Evolutionary conservation across 2,113 vertebrate species (phyloP), one percentile per base, ranked within the genome.

Genomic region (Trematomus loennbergii): DNA sequence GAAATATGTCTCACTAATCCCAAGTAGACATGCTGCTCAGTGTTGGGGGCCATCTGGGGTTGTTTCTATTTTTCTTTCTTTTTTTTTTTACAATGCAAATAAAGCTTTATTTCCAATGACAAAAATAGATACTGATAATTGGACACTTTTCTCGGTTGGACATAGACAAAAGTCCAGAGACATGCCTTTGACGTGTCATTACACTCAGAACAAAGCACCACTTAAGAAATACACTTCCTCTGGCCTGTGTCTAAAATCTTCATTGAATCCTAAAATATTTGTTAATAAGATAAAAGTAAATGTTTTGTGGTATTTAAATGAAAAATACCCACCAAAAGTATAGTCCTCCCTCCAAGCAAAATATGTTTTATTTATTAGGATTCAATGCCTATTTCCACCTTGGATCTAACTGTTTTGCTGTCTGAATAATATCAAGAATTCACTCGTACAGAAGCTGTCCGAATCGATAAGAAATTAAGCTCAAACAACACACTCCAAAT

Each of bases 401-500:
- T 70, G 43, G 2, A 16, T 25, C 4, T 18, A 22, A 11, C 16
- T 60, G 7, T 25, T 75, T 59, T 75, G 12, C 10, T 49, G 12
- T 43, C 8, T 55, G 54, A 25, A 57, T 1, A 40, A 22, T 61
- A 13, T 36, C 50, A 11, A 62, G 40, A 48, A 75, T 50, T 55
- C 65, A 22, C 25, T 45, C 2, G 36, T 46, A 5, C 12, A 60
- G 16, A 29, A 5, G 13, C 64, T 43, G 49, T 78, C 79, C 53
- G 43, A 74, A 20, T 15, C 53, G 65, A 71, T 89, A 68, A 80
- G 59, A 82, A 60, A 86, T 46, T 54, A 52, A 61, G 22, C 58
- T 83, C 63, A 78, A 63, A 74, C 57, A 55, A 60, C 1, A 3
- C 40, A 48, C 33, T 88, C 63, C 75, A 40, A 25, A 68, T 16